phyloP scores from a whole-genome alignment of 2,113 vertebrate species.

The Callithrix jacchus region DNA sequence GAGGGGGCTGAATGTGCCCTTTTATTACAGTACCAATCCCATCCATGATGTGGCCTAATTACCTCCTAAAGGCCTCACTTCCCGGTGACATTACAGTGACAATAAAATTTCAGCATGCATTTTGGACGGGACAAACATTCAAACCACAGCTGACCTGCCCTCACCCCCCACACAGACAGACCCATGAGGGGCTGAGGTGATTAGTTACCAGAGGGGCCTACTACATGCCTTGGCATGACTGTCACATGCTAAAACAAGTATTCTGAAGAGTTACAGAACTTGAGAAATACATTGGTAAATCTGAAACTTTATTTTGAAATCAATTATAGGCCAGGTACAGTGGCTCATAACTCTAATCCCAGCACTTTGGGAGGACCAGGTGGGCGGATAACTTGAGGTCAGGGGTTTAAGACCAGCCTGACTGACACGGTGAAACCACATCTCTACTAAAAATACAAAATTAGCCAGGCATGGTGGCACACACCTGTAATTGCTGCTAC shows the following conservation, averaged over 20 bases:
- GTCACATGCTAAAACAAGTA: background rate
- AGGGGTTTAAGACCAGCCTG: too few relatives aligned
- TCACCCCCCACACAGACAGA: fast-evolving
- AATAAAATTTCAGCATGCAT: background rate
- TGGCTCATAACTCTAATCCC: too few relatives aligned
- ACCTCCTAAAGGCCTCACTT: background rate
- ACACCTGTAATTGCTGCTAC: too few relatives aligned
- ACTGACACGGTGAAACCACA: too few relatives aligned
- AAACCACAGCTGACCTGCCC: too few relatives aligned
- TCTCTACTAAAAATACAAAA: too few relatives aligned
- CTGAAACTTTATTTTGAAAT: background rate
- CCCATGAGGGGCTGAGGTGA: fast-evolving
- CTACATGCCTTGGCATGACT: fast-evolving
- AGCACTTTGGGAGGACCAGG: too few relatives aligned
- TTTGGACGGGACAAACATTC: background rate
- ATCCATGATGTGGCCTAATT: background rate
- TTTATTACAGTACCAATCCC: background rate
- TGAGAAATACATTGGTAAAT: background rate
- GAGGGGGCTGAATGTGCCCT: too few relatives aligned
- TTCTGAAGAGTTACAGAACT: background rate
- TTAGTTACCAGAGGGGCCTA: too few relatives aligned
- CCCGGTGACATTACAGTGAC: too few relatives aligned
- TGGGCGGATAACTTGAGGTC: too few relatives aligned
- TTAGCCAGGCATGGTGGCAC: too few relatives aligned
- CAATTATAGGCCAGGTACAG: background rate